Conservation (phyloP, 2,113 vertebrate genomes). For the Sinocyclocheilus maitianheensis region DNA sequence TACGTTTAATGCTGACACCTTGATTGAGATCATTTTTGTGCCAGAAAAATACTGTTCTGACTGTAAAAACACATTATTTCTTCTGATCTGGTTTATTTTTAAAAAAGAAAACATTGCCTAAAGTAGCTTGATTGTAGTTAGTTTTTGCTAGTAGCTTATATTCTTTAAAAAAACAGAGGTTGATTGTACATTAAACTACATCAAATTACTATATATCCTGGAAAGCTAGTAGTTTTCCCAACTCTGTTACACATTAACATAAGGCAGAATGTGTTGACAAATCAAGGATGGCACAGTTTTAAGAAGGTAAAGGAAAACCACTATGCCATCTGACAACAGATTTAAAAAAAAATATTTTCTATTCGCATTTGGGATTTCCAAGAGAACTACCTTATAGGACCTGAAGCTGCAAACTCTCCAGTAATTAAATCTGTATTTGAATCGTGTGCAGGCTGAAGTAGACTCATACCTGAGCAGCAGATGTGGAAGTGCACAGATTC, state of each 20-base stretch:
- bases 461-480: constrained; percentile 47
- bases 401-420: constrained; percentile 27
- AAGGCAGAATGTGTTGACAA: background rate
- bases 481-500: constrained; percentile 22
- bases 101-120: background rate
- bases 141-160: background rate
- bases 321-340: background rate
- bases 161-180: background rate
- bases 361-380: constrained; percentile 5
- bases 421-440: constrained; percentile 55
- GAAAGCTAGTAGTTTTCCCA: background rate
- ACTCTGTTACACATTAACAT: background rate
- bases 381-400: constrained; percentile 2
- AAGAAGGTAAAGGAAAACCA: background rate
- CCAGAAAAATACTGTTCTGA: background rate
- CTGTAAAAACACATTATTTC: background rate
- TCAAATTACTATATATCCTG: background rate
- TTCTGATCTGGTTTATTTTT: background rate
- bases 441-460: constrained; percentile 46
- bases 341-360: background rate
- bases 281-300: constrained; percentile 4
- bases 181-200: background rate
- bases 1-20: background rate
- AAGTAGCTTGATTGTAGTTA: background rate
- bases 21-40: background rate